phyloP scores from a whole-genome alignment of 2,113 vertebrate species.

The Empidonax traillii region DNA sequence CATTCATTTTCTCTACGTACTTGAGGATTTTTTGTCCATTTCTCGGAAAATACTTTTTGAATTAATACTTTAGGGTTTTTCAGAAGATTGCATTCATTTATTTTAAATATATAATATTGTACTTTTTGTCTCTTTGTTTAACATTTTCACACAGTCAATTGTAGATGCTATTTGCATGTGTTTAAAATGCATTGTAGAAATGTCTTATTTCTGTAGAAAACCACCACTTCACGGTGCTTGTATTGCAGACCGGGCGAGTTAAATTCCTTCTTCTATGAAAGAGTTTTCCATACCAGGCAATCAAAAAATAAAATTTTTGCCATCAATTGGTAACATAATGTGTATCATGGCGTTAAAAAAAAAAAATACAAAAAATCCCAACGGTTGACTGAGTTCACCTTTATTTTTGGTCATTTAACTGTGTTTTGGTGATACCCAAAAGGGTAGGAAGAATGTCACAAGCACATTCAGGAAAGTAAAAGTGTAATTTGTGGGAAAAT shows the following conservation, averaged over 20 bases:
- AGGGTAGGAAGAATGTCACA: neutral
- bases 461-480: neutral
- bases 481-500: neutral
- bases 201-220: conserved; percentile 38
- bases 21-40: conserved; percentile 22
- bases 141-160: neutral
- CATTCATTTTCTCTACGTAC: conserved; percentile 67
- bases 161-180: conserved; percentile 52
- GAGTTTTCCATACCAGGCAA: neutral
- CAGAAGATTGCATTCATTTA: conserved; percentile 41
- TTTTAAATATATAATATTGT: conserved; percentile 15
- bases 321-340: neutral
- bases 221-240: neutral
- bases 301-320: neutral
- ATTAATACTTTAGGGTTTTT: conserved; percentile 31
- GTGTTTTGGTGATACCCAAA: neutral
- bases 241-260: neutral
- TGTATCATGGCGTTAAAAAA: neutral
- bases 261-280: conserved; percentile 2
- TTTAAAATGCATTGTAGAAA: conserved; percentile 54
- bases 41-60: conserved; percentile 19
- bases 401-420: neutral
- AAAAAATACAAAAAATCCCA: neutral
- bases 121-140: conserved; percentile 40
- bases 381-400: neutral